A percentile compares a stretch with the other conserved stretches of the same genome.
Conservation (phyloP, 2,113 vertebrate genomes). For the Epinephelus moara region DNA sequence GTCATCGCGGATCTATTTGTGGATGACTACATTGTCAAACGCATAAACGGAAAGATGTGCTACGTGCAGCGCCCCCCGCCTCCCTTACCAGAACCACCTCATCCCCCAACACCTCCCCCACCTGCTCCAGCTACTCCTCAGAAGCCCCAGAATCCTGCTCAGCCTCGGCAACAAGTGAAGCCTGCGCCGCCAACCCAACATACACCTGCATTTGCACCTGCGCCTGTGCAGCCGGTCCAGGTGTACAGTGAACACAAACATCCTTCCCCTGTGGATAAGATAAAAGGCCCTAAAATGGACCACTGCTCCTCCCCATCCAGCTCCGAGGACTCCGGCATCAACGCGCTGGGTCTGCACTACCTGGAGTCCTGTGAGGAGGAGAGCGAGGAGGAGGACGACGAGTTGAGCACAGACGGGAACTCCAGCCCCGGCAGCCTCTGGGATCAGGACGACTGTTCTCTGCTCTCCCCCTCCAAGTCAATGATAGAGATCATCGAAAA, state of each 20-base stretch:
- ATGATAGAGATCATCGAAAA: constrained; percentile 98
- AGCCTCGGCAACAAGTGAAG: constrained; percentile 39
- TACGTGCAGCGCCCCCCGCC: constrained; percentile 93
- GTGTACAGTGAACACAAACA: constrained; percentile 67
- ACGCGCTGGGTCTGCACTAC: constrained; percentile 92
- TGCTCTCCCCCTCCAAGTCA: constrained; percentile 94
- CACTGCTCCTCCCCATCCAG: constrained; percentile 96
- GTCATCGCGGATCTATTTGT: constrained; percentile 96
- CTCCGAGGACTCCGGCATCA: constrained; percentile 98
- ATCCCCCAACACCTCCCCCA: constrained; percentile 56
- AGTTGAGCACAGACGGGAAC: constrained; percentile 87
- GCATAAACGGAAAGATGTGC: constrained; percentile 99
- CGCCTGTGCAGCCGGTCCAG: constrained; percentile 40
- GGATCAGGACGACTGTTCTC: constrained; percentile 93
- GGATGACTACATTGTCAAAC: constrained; percentile 96
- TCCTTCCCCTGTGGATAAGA: constrained; percentile 79
- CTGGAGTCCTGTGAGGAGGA: constrained; percentile 95
- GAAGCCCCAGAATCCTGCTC: constrained; percentile 32
- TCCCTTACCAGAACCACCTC: constrained; percentile 69
- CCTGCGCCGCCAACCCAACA: constrained; percentile 24
- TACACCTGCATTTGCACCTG: background rate
- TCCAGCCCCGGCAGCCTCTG: constrained; percentile 94
- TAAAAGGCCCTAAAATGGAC: constrained; percentile 91
- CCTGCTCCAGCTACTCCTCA: constrained; percentile 51
- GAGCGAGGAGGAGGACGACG: constrained; percentile 87